phyloP scores from a whole-genome alignment of 2,888 invertebrate genomes.

The Ryuthela nishihirai region DNA sequence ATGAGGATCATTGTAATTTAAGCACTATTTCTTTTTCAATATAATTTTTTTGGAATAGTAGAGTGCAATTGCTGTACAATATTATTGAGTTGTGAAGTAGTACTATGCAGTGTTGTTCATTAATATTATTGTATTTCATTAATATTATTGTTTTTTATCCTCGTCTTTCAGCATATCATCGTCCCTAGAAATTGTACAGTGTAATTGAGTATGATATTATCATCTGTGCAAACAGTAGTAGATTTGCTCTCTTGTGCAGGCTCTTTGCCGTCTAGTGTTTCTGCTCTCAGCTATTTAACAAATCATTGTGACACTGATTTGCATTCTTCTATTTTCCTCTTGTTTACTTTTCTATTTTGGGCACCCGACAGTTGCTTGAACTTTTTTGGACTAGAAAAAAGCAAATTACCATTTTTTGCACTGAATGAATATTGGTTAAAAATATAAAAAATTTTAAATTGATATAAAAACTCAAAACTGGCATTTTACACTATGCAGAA shows the following conservation, averaged over 20 bases:
- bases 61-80: not conserved
- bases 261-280: not conserved
- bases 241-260: not conserved
- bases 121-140: too few relatives aligned
- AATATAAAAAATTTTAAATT: too few relatives aligned
- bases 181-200: not conserved
- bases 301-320: not conserved
- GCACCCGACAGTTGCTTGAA: not conserved
- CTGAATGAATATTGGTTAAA: not conserved
- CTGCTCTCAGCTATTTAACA: not conserved
- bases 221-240: not conserved
- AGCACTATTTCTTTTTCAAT: slow-evolving; percentile 1
- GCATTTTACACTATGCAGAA: too few relatives aligned
- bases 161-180: not conserved
- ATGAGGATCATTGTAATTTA: slow-evolving; percentile 3
- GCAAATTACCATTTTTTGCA: slow-evolving; percentile 1
- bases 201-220: not conserved
- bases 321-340: not conserved
- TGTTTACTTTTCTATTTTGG: not conserved
- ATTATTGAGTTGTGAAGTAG: not conserved
- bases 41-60: not conserved
- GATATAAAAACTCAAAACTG: not conserved
- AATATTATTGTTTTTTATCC: not conserved
- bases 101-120: not conserved
- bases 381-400: not conserved